Evolutionary conservation across 2,797 vertebrate genomes (phyloP).

Genomic region (Onychomys leucogaster): DNA sequence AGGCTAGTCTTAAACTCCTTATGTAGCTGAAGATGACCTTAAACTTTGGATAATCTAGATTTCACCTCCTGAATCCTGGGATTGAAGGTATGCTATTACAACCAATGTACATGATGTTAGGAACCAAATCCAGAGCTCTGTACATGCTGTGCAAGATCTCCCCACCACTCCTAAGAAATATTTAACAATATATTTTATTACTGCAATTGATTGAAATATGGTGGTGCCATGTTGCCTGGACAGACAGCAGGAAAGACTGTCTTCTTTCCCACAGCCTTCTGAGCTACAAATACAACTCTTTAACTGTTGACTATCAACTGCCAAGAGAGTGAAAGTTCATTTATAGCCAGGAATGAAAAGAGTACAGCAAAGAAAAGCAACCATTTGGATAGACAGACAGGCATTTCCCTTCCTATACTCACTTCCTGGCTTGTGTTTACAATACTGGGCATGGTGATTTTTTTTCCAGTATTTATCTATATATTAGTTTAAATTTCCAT

Average conservation of each 20-base stretch:
- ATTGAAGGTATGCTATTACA: neutral
- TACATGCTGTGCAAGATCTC: too few species aligned
- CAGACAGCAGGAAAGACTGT: neutral
- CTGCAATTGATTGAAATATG: neutral
- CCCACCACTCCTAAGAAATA: neutral
- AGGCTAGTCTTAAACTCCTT: neutral
- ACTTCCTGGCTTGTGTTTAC: neutral
- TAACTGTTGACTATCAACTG: slow-evolving; percentile 45
- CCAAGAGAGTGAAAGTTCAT: neutral
- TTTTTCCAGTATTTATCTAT: neutral
- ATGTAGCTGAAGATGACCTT: neutral
- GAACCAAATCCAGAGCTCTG: neutral
- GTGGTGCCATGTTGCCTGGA: neutral
- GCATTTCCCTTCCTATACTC: neutral
- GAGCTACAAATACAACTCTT: neutral
- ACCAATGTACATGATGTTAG: too few species aligned
- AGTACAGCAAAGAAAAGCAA: slow-evolving; percentile 38
- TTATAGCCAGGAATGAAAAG: neutral
- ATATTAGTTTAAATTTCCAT: slow-evolving; percentile 49
- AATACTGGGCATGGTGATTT: neutral
- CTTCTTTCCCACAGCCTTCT: neutral
- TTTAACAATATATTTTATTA: neutral
- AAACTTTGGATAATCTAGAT: neutral
- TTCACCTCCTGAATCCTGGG: neutral
- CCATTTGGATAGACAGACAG: slow-evolving; percentile 37